Percentiles rank a stretch among this genome's conserved stretches.
Conservation (phyloP, 2,888 invertebrate species). For the Campaea margaritaria region DNA sequence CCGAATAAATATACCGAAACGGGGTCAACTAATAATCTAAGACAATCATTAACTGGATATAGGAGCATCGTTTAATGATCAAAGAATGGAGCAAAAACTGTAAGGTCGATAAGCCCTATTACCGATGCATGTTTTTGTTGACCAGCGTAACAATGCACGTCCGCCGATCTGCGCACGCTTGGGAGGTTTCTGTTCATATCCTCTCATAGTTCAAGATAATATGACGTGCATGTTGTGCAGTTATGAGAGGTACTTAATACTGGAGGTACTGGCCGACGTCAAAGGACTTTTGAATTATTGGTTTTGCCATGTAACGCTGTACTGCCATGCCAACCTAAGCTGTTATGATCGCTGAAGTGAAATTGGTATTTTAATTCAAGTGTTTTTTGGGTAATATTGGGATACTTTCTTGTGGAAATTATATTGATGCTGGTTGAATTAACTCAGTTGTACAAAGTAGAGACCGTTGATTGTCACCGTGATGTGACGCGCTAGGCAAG, state of each 20-base stretch:
- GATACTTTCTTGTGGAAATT: too few species aligned
- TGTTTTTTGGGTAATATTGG: too few species aligned
- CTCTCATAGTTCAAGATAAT: slow-evolving; percentile 1
- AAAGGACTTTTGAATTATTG: not conserved
- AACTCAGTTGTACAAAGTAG: slow-evolving; percentile 1
- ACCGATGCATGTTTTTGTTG: slow-evolving; percentile 17
- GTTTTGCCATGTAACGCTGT: too few species aligned
- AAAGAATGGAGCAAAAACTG: slow-evolving; percentile 16
- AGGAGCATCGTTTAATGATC: not conserved
- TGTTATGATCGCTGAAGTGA: too few species aligned
- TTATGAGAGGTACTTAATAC: not conserved
- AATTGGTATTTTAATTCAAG: too few species aligned
- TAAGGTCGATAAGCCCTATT: slow-evolving; percentile 22
- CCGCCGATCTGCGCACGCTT: slow-evolving; percentile 15
- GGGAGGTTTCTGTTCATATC: slow-evolving; percentile 33
- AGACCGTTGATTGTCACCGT: not conserved
- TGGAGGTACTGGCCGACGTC: not conserved
- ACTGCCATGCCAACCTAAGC: not conserved
- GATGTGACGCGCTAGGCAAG: slow-evolving; percentile 3
- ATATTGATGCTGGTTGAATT: too few species aligned
- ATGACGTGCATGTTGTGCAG: slow-evolving; percentile 4
- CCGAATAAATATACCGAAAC: too few species aligned
- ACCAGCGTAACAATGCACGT: slow-evolving; percentile 16
- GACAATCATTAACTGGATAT: too few species aligned
- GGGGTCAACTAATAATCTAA: too few species aligned